Base-by-base conservation (phyloP, 2,888 invertebrate species). In the Sabatieria punctata region DNA sequence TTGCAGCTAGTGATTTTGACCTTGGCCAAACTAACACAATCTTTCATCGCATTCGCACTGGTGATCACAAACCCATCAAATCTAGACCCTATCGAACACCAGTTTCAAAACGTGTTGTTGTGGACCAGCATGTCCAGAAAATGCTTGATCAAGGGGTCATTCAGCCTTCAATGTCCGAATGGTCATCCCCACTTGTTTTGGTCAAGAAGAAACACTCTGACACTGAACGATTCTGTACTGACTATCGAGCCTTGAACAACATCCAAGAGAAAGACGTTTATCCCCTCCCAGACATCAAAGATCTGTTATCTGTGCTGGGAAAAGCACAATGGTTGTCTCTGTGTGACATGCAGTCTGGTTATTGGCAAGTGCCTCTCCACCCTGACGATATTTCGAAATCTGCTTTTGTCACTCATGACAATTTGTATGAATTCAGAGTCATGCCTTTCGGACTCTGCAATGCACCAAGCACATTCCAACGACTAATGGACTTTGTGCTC, bases 161-260 rank as follows among this genome's bases (percentile, higher is more conserved):
- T 23, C 48, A 51, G 33, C 57, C 52, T 2, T 59, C 59, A 2
- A 48, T 45, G 3, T 57, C 57, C 27, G 61, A 63, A 1, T 67
- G 60, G 60, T 53, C 58, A 8, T 52, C 59, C 1, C 64, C 63
- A 1, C 52, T 63, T 6, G 59, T 64, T 8, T 41, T 66, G 1
- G 61, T 63, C 1, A 53, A 52, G 21, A 66, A n/a, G n/a, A n/a
- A 64, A 51, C 60, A 60, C 45, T 50, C 56, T 44, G 55, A 49
- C 23, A 42, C 39, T 15, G 50, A 18, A 41, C 50, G 49, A 45
- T 53, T 52, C 13, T 57, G 56, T 38, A 45, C 54, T 11, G 54
- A 56, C 42, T 57, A 52, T 45, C 23, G 55, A 22, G 13, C 43
- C 2, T 25, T 57, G 2, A 56, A 55, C 47, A 26, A 8, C 8